These are phyloP conservation scores for Dendrolimus houi DNA, from an alignment of 2,888 invertebrate species.

Conservation along the genomic window DNA sequence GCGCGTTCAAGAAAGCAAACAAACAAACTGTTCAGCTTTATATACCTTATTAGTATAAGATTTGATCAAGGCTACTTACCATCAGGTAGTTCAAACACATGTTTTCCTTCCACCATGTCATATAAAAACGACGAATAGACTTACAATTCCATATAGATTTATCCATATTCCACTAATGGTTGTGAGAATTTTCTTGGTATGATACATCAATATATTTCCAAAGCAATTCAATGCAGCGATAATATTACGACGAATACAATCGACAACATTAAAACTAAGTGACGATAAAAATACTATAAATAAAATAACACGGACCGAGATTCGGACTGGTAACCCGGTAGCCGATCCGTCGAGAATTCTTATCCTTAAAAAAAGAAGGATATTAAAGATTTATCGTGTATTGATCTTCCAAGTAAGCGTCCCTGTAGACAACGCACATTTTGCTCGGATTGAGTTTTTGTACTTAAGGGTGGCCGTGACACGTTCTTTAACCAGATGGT, in stretches of 20 bases:
- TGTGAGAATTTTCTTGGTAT: not conserved
- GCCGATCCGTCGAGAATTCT: conserved; percentile 38
- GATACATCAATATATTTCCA: not conserved
- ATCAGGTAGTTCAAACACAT: too few species aligned
- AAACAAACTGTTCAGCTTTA: too few species aligned
- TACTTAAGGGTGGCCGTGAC: too few species aligned
- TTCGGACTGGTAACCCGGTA: conserved; percentile 49
- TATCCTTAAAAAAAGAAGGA: conserved; percentile 44
- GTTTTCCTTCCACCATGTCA: too few species aligned
- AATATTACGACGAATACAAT: not conserved
- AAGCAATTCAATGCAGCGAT: not conserved
- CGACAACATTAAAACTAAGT: not conserved
- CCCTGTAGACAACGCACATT: not conserved
- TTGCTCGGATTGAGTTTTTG: not conserved
- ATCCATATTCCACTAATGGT: too few species aligned
- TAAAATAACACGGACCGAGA: conserved; percentile 20
- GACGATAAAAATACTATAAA: conserved; percentile 2
- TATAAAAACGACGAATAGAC: too few species aligned
- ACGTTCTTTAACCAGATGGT: too few species aligned
- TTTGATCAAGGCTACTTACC: too few species aligned
- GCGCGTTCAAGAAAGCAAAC: too few species aligned
- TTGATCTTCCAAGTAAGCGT: conserved; percentile 34
- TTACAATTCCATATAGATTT: too few species aligned
- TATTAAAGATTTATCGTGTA: conserved; percentile 56
- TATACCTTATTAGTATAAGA: too few species aligned